Conservation (phyloP, 2,888 invertebrate genomes). For the Brenthis hecate region DNA sequence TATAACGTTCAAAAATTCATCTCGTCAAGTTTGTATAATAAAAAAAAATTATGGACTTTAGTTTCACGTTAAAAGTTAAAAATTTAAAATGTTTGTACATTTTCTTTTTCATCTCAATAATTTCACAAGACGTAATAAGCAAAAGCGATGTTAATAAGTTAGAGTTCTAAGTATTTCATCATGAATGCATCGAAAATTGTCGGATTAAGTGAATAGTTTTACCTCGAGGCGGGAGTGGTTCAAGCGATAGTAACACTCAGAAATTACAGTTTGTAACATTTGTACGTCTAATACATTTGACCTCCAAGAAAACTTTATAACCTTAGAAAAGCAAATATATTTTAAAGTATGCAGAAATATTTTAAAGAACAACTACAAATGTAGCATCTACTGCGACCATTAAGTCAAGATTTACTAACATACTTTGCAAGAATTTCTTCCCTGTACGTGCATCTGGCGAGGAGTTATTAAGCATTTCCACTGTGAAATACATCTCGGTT, state of each 20-base stretch:
- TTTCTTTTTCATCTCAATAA: too few relatives aligned
- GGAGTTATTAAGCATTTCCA: constrained; percentile 24
- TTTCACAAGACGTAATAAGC: too few relatives aligned
- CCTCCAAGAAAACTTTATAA: neutral
- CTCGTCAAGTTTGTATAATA: too few relatives aligned
- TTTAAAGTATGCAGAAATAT: constrained; percentile 16
- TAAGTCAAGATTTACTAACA: constrained; percentile 28
- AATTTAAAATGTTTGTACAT: too few relatives aligned
- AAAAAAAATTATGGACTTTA: too few relatives aligned
- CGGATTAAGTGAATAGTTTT: constrained; percentile 12
- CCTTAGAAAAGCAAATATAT: neutral
- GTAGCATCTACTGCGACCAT: constrained; percentile 23
- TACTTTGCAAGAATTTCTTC: constrained; percentile 25
- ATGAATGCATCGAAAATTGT: constrained; percentile 18
- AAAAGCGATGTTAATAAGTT: neutral
- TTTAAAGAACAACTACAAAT: constrained; percentile 18
- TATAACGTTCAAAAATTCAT: too few relatives aligned
- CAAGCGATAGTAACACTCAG: neutral
- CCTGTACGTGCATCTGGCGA: constrained; percentile 22
- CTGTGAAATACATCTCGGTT: constrained; percentile 19
- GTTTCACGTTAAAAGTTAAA: too few relatives aligned
- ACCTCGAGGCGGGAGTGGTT: constrained; percentile 6
- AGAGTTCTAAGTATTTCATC: neutral
- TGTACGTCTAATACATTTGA: neutral
- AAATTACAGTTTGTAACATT: constrained; percentile 10